Evolutionary conservation across 2,888 invertebrate species (phyloP), one percentile per base, ranked within the genome.

Genomic region (Lymantria dispar): DNA sequence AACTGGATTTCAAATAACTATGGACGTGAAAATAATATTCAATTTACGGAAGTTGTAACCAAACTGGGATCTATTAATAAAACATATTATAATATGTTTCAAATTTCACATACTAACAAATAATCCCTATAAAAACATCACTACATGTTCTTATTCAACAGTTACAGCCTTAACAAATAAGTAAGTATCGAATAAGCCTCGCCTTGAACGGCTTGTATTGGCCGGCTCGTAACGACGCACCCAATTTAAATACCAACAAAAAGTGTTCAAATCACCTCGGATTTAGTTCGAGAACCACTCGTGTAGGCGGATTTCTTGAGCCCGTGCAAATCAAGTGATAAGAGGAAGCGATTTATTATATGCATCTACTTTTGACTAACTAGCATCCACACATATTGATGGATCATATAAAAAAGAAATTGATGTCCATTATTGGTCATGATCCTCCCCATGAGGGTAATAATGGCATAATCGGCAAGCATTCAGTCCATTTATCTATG

Each of bases 231-330:
- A 80, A 82, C 80, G 74, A 80, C 79, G 78, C 80, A 77, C 83
- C 83, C 83, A 84, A 87, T 87, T 85, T 85, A 80, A 86, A 83
- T 80, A 76, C 79, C 77, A 76, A 88, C 89, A 90, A 89, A 80
- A 90, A 88, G 77, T 81, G 78, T 74, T 83, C 80, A 80, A 87
- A 87, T 88, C 84, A 80, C 84, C 76, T 76, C 80, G 80, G 80
- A 85, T 87, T 87, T 80, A 77, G 80, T 80, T 77, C 77, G 76
- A 83, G 82, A 80, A 76, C 76, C 77, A 80, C 82, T 84, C 83
- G 82, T 84, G 88, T 87, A 84, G 88, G 87, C 78, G 85, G 86
- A 85, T 82, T 79, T 80, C 80, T 85, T 79, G 67, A 59, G 57
- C 47, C 51, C n/a, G 47, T 56, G 22, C 63, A 73, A 74, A 38